Conservation (phyloP, 2,888 invertebrate genomes). For the Acanthosepion pharaonis region DNA sequence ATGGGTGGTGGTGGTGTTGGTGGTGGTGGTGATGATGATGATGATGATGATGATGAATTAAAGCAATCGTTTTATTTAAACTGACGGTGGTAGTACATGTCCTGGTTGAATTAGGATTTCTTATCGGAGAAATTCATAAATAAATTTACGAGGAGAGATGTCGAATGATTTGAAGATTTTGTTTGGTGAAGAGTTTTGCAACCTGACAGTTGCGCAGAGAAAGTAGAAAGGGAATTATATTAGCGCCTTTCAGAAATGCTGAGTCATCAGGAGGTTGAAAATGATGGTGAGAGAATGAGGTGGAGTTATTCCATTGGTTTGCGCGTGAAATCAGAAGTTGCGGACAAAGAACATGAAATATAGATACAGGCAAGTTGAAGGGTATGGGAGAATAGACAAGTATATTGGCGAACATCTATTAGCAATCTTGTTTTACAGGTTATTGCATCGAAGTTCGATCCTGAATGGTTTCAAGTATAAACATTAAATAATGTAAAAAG, state of each 20-base stretch:
- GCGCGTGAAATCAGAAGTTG: not conserved
- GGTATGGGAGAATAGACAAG: not conserved
- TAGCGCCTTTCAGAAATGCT: not conserved
- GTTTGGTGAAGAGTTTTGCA: not conserved
- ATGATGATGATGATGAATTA: no score
- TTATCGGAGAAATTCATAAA: not conserved
- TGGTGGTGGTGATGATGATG: no score
- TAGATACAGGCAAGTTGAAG: not conserved
- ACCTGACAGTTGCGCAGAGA: not conserved
- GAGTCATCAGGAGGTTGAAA: not conserved
- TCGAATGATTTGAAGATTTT: not conserved
- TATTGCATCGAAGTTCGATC: not conserved
- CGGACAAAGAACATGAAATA: not conserved
- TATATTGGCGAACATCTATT: not conserved
- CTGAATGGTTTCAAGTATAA: no score
- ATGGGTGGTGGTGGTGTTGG: no score
- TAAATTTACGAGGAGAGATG: not conserved
- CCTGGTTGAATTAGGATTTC: not conserved
- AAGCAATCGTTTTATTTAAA: no score
- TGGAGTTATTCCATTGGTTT: not conserved
- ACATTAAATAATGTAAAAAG: no score
- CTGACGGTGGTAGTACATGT: no score
- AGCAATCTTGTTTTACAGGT: not conserved
- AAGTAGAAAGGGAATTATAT: not conserved
- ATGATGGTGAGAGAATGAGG: not conserved